Conservation (phyloP, 2,888 invertebrate genomes). For the Acrocera orbiculus region DNA sequence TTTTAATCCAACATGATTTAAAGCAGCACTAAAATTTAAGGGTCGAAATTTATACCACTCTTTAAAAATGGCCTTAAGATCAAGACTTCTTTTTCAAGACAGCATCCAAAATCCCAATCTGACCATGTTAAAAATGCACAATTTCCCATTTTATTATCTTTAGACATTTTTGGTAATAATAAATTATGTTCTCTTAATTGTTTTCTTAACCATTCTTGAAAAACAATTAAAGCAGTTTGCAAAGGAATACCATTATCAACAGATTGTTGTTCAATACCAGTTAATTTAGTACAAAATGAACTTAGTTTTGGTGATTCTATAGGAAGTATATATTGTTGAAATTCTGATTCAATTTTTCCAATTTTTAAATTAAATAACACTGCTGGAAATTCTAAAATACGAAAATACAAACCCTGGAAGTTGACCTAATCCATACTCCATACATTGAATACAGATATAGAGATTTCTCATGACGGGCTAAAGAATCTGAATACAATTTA, state of each 20-base stretch:
- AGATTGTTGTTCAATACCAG: slow-evolving; percentile 39
- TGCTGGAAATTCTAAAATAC: slow-evolving; percentile 45
- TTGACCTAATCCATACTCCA: no score
- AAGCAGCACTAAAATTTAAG: slow-evolving; percentile 32
- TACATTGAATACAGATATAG: no score
- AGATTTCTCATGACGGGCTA: no score
- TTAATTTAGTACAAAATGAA: slow-evolving; percentile 38
- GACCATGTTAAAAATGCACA: slow-evolving; percentile 41
- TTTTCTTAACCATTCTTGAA: slow-evolving; percentile 37
- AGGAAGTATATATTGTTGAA: slow-evolving; percentile 43
- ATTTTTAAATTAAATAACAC: slow-evolving; percentile 36
- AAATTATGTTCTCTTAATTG: slow-evolving; percentile 23
- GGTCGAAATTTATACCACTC: slow-evolving; percentile 38
- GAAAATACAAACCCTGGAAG: no score
- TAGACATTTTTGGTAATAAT: slow-evolving; percentile 27
- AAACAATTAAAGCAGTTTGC: slow-evolving; percentile 34
- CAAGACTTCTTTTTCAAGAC: slow-evolving; percentile 42
- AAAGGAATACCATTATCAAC: slow-evolving; percentile 36
- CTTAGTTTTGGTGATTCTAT: slow-evolving; percentile 38
- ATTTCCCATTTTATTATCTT: slow-evolving; percentile 32
- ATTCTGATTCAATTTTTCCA: slow-evolving; percentile 37
- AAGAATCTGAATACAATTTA: no score
- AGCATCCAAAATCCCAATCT: slow-evolving; percentile 44
- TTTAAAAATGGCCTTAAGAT: slow-evolving; percentile 36
- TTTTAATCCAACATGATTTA: slow-evolving; percentile 36